A percentile compares a stretch with the other conserved stretches of the same genome.
phyloP scores from a whole-genome alignment of 1,140 invertebrate species.

The Stratiolaelaps scimitus region DNA sequence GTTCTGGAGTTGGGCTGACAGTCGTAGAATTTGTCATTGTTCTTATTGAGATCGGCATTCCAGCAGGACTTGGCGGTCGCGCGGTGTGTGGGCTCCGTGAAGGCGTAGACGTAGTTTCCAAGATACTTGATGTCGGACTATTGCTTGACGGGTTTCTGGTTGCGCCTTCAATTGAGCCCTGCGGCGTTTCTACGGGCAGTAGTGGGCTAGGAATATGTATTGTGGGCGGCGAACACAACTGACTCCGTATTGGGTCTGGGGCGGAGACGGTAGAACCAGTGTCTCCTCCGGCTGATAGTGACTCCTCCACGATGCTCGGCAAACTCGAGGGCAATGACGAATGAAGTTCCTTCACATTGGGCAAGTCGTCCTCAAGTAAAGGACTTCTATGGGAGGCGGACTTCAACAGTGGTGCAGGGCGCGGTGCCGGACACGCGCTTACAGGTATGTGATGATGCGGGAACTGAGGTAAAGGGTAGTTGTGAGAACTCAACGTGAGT shows the following conservation, averaged over 20 bases:
- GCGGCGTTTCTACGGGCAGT: background rate
- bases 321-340: background rate
- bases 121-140: background rate
- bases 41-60: background rate
- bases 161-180: background rate
- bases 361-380: background rate
- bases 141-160: background rate
- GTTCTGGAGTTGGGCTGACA: background rate
- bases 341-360: background rate
- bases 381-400: background rate
- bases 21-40: background rate
- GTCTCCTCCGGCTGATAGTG: background rate
- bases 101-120: background rate
- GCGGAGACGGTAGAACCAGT: background rate
- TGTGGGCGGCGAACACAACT: background rate
- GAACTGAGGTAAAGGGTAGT: too few relatives aligned
- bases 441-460: too few relatives aligned
- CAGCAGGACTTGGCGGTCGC: too few relatives aligned
- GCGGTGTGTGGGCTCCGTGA: background rate
- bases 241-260: background rate
- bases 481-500: too few relatives aligned
- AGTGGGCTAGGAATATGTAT: background rate
- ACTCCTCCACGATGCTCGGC: background rate
- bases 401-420: too few relatives aligned
- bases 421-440: too few relatives aligned